Conservation (phyloP, 2,888 invertebrate species). For the Sinhomidia bicolor region DNA sequence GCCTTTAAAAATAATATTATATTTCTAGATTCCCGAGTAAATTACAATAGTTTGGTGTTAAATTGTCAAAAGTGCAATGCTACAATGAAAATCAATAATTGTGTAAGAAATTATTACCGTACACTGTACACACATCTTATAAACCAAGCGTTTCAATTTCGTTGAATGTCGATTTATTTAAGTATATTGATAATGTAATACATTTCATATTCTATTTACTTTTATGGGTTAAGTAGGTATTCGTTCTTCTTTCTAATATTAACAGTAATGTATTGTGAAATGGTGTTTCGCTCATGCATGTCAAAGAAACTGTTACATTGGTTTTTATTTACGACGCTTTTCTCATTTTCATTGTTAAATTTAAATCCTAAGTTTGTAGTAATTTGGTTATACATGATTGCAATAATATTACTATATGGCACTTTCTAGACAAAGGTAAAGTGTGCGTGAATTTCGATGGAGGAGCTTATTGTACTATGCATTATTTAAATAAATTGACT, state of each 20-base stretch:
- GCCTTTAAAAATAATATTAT: conserved; percentile 58
- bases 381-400: conserved; percentile 1
- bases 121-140: not conserved
- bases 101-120: not conserved
- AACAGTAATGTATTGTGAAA: not conserved
- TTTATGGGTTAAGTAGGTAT: conserved; percentile 7
- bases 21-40: not conserved
- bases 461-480: conserved; percentile 63
- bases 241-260: not conserved
- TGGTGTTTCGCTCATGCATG: not conserved
- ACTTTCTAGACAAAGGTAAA: conserved; percentile 6
- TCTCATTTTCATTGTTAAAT: conserved; percentile 19
- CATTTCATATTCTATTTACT: not conserved
- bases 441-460: conserved; percentile 35
- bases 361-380: not conserved
- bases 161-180: not conserved
- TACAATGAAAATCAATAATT: conserved; percentile 15
- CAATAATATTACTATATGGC: not conserved
- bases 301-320: not conserved
- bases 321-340: not conserved
- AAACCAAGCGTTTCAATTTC: not conserved
- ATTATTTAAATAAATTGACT: conserved; percentile 71
- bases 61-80: conserved; percentile 7
- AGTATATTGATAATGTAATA: not conserved
- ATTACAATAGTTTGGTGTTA: not conserved